Percentiles rank a stretch among this genome's conserved stretches.
Conservation (phyloP, 2,888 invertebrate species). For the Eristalinus sepulchralis region DNA sequence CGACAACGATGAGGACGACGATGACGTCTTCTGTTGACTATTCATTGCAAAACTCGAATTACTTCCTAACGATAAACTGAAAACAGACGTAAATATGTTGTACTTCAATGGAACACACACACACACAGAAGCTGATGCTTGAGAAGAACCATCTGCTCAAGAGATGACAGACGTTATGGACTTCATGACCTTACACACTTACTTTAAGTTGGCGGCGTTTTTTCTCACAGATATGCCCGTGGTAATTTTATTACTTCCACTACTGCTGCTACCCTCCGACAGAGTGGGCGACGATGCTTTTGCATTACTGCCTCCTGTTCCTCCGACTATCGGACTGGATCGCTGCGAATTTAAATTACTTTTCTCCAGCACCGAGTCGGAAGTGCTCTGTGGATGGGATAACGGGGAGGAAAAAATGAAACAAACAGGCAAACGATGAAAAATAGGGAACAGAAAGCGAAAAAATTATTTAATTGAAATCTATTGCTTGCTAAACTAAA, state of each 20-base stretch:
- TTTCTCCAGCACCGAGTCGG: conserved; percentile 83
- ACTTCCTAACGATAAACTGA: conserved; percentile 80
- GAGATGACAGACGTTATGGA: neutral
- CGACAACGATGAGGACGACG: conserved; percentile 72
- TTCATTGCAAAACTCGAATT: conserved; percentile 79
- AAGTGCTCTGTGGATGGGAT: conserved; percentile 82
- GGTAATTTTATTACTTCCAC: conserved; percentile 70
- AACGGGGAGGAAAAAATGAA: conserved; percentile 3
- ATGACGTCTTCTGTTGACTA: conserved; percentile 75
- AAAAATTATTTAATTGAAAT: conserved; percentile 55
- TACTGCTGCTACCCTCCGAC: conserved; percentile 77
- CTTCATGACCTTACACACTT: conserved; percentile 70
- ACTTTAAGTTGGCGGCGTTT: conserved; percentile 80
- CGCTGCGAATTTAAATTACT: conserved; percentile 75
- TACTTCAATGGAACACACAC: conserved; percentile 42
- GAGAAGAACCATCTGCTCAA: neutral
- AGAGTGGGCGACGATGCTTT: conserved; percentile 78
- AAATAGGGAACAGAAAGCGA: conserved; percentile 53
- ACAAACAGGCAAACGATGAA: conserved; percentile 14
- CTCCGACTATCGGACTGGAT: conserved; percentile 70
- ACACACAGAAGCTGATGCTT: conserved; percentile 16
- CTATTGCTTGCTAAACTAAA: conserved; percentile 47
- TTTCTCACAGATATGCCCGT: conserved; percentile 76
- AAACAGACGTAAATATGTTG: conserved; percentile 68
- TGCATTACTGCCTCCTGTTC: conserved; percentile 66